These are phyloP conservation scores for Antechinus stuartii DNA, from an alignment of 2,113 vertebrate genomes.

Conservation along the genomic window DNA sequence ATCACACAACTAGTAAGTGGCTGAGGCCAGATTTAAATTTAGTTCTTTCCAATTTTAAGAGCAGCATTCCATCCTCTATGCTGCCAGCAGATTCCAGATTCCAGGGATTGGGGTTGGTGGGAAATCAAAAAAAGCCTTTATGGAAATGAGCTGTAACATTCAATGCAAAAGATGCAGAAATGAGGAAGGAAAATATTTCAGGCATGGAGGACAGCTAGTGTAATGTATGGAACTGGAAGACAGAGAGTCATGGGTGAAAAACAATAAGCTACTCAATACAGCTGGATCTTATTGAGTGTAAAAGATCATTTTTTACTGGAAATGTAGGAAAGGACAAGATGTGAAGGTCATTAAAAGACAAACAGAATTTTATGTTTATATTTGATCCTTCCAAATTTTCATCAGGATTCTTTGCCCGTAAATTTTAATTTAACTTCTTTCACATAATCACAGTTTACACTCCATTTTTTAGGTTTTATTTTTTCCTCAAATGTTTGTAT, in stretches of 20 bases:
- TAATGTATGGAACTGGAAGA: neutral
- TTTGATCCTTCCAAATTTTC: neutral
- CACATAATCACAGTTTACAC: neutral
- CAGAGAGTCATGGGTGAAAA: neutral
- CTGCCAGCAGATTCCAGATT: neutral
- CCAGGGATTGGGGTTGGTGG: too few relatives aligned
- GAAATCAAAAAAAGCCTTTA: neutral
- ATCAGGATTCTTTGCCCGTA: neutral
- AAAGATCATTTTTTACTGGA: too few relatives aligned
- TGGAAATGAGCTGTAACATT: neutral
- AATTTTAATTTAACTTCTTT: neutral
- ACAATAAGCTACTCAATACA: neutral
- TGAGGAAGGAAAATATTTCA: neutral
- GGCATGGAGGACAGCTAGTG: neutral
- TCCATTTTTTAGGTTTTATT: neutral
- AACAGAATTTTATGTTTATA: neutral
- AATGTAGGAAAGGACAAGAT: neutral
- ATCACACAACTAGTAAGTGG: neutral
- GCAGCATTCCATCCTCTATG: neutral
- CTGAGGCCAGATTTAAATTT: neutral
- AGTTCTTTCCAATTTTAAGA: neutral
- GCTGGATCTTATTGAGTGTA: neutral
- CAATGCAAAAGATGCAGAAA: neutral
- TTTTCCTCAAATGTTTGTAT: neutral
- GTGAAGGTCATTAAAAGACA: neutral